Base-by-base conservation (phyloP, 2,888 invertebrate genomes). In the Sarcophaga rosellei region DNA sequence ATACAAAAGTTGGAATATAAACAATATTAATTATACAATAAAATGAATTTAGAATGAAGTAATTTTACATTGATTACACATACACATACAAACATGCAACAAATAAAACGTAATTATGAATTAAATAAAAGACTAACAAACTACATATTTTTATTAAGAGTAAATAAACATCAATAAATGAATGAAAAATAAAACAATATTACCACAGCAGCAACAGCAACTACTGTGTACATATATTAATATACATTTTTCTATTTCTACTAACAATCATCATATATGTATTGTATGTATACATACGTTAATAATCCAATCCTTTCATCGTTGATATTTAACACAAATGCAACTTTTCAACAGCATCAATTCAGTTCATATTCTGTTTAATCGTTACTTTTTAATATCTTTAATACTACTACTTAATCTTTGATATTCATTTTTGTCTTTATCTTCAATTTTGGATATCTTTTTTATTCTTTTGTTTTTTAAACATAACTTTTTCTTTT, bases 81-180 rank as follows among this genome's bases (percentile, higher is more conserved):
- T 10, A 35, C 35, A 35, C 1, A 10, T 35, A 35, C 35, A 35
- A 8, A 47, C 0, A 62, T 76, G 59, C 63, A 75, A 73, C 53
- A 78, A 82, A 63, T n/a, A 53, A 57, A 72, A 75, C 12, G n/a
- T 23, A 23, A 77, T 15, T 53, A 53, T 17, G 53, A 53, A 53
- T 53, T 53, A 63, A 45, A 80, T 69, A 77, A 80, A 86, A 86
- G 86, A 86, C 86, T 86, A 86, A 86, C 83, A 80, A 80, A 77
- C 77, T 74, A n/a, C n/a, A n/a, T n/a, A 69, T 73, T 86, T 84
- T 61, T 78, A 81, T 70, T 84, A 86, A 78, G 83, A 83, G 63
- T 65, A 74, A 80, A 83, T 61, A 15, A 81, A 72, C 45, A 75
- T 70, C 57, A 81, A 45, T 62, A 75, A 83, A 66, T 77, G 53